A percentile compares a stretch with the other conserved stretches of the same genome.
These are phyloP conservation scores for Pelagia noctiluca DNA, from an alignment of 30 jellyfish, hydroid and myxozoan genomes.

Conservation along the genomic window DNA sequence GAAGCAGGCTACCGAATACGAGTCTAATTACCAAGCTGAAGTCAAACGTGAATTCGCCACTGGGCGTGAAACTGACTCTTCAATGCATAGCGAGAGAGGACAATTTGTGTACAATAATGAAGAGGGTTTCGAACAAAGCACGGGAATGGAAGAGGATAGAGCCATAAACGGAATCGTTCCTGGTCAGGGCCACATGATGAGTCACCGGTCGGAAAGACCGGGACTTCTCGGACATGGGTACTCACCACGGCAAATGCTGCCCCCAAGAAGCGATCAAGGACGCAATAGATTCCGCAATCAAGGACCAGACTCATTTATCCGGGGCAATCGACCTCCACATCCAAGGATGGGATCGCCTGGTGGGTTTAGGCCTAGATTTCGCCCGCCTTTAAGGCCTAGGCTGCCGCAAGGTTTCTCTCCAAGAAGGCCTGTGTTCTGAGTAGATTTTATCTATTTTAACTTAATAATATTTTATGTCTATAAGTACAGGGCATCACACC, in stretches of 20 bases:
- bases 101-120: not conserved
- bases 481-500: too few species aligned
- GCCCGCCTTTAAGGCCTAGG: slow-evolving; percentile 74
- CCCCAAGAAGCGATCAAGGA: not conserved
- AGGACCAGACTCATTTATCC: slow-evolving; percentile 6
- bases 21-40: too few species aligned
- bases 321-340: slow-evolving; percentile 44
- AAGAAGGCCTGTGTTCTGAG: slow-evolving; percentile 69
- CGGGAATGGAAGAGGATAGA: not conserved
- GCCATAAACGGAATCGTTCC: not conserved
- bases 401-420: slow-evolving; percentile 67
- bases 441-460: too few species aligned
- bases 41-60: too few species aligned
- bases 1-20: not conserved
- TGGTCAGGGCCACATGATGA: not conserved
- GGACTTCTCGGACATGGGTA: not conserved
- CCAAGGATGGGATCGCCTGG: slow-evolving; percentile 41
- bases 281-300: slow-evolving; percentile 56
- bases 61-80: too few species aligned
- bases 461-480: too few species aligned
- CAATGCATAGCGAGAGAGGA: too few species aligned
- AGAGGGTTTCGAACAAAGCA: not conserved
- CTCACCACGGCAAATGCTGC: slow-evolving; percentile 1
- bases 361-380: slow-evolving; percentile 45
- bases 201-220: not conserved